Evolutionary conservation across 1,140 invertebrate species (phyloP).

Genomic region (Zaprionus inermis): DNA sequence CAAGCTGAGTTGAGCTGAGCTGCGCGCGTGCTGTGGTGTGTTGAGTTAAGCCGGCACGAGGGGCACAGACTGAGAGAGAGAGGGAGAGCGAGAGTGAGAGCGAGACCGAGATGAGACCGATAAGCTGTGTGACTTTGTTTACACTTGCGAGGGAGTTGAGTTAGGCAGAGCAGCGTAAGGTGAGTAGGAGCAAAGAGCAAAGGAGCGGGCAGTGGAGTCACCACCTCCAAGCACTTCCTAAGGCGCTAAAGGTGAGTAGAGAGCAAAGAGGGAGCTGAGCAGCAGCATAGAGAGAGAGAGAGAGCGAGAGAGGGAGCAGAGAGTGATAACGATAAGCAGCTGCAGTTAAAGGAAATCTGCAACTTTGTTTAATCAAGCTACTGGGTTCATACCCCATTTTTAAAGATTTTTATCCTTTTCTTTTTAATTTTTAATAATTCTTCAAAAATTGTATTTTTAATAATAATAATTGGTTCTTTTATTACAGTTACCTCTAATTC

Average conservation of each 20-base stretch:
- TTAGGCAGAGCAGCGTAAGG: neutral
- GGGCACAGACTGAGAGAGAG: neutral
- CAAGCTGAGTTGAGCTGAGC: slow-evolving; percentile 1
- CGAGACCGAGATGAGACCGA: too few species aligned
- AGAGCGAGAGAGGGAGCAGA: neutral
- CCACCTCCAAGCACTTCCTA: neutral
- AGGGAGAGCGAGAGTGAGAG: neutral
- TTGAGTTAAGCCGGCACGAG: slow-evolving; percentile 1
- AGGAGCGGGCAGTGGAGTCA: too few species aligned
- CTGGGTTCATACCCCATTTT: too few species aligned
- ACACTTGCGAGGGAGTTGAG: neutral
- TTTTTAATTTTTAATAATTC: too few species aligned
- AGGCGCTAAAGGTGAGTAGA: neutral
- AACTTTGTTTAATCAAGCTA: neutral
- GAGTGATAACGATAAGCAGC: neutral
- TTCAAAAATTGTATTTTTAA: too few species aligned
- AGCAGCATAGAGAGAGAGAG: neutral
- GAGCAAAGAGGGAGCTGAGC: neutral
- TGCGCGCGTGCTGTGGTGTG: neutral
- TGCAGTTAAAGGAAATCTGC: neutral
- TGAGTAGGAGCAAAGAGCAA: neutral
- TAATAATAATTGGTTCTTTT: too few species aligned
- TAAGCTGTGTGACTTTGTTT: neutral
- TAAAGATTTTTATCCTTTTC: too few species aligned
- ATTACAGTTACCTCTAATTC: too few species aligned